Percentiles rank a stretch among this genome's conserved stretches.
These are phyloP conservation scores for Drosophila recens DNA, from an alignment of 2,888 invertebrate species.

Conservation along the genomic window DNA sequence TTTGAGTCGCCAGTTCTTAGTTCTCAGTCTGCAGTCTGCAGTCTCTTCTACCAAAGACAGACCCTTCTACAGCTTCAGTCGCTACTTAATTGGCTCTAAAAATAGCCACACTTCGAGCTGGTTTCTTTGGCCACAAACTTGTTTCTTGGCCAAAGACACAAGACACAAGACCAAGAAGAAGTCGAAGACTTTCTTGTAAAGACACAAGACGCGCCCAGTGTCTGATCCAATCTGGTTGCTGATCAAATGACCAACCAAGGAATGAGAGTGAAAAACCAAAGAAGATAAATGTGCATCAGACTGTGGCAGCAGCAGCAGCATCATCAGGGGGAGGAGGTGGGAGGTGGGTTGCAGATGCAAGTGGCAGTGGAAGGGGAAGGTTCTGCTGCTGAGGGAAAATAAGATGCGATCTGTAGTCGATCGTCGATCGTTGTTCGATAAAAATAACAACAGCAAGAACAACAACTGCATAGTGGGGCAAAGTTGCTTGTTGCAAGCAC, in stretches of 20 bases:
- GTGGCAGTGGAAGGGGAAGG: neutral
- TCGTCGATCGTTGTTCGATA: slow-evolving; percentile 35
- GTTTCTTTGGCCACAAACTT: slow-evolving; percentile 37
- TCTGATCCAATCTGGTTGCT: slow-evolving; percentile 19
- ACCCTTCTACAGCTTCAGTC: slow-evolving; percentile 31
- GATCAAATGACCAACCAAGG: slow-evolving; percentile 49
- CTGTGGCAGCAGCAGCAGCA: neutral
- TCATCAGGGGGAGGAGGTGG: slow-evolving; percentile 4
- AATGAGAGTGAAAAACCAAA: slow-evolving; percentile 69
- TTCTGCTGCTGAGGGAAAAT: slow-evolving; percentile 40
- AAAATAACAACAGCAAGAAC: slow-evolving; percentile 27
- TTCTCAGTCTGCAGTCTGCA: slow-evolving; percentile 2
- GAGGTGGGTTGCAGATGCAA: slow-evolving; percentile 10
- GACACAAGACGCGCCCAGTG: slow-evolving; percentile 28
- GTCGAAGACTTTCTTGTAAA: slow-evolving; percentile 52
- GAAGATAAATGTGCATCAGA: slow-evolving; percentile 1
- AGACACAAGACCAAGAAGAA: neutral
- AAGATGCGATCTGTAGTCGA: slow-evolving; percentile 30
- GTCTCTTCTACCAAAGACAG: slow-evolving; percentile 2
- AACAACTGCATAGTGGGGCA: slow-evolving; percentile 52
- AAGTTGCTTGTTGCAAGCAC: slow-evolving; percentile 28
- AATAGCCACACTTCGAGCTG: slow-evolving; percentile 64
- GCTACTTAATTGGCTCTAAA: slow-evolving; percentile 75
- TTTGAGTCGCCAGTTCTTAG: neutral
- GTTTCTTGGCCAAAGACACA: slow-evolving; percentile 18